Conservation (phyloP, 2,888 invertebrate genomes). For the Limnephilus marmoratus region DNA sequence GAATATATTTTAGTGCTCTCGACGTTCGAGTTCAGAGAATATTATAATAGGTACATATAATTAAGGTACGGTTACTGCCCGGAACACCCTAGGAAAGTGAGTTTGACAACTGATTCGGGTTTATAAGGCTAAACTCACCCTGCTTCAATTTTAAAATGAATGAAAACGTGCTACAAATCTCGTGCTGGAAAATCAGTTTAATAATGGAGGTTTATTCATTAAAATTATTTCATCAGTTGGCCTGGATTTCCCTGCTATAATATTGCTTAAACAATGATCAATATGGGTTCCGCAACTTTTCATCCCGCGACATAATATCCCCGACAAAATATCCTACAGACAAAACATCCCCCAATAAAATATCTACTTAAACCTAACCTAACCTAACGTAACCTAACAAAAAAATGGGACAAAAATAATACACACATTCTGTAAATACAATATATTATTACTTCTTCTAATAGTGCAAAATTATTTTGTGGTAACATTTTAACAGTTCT, state of each 20-base stretch:
- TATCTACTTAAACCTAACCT: too few species aligned
- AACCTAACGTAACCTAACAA: too few species aligned
- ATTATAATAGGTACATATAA: neutral
- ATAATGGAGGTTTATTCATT: too few species aligned
- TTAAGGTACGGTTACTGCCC: neutral
- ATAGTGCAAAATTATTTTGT: too few species aligned
- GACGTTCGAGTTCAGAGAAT: neutral
- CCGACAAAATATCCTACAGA: too few species aligned
- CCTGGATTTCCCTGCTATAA: neutral
- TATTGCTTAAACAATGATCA: neutral
- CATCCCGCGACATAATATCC: too few species aligned
- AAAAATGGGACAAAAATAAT: too few species aligned
- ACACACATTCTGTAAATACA: too few species aligned
- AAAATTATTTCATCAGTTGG: neutral
- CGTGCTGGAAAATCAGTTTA: neutral
- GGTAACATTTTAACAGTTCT: too few species aligned
- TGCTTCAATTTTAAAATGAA: neutral
- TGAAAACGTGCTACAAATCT: neutral
- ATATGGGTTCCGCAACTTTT: neutral
- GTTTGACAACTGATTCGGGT: neutral
- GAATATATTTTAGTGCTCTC: too few species aligned
- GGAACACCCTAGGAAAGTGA: neutral
- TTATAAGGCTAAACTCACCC: neutral
- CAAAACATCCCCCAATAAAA: too few species aligned
- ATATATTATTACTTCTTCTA: too few species aligned